Evolutionary conservation across 2,113 vertebrate genomes (phyloP), one percentile per base, ranked within the genome.

Genomic region (Heliornis fulica): DNA sequence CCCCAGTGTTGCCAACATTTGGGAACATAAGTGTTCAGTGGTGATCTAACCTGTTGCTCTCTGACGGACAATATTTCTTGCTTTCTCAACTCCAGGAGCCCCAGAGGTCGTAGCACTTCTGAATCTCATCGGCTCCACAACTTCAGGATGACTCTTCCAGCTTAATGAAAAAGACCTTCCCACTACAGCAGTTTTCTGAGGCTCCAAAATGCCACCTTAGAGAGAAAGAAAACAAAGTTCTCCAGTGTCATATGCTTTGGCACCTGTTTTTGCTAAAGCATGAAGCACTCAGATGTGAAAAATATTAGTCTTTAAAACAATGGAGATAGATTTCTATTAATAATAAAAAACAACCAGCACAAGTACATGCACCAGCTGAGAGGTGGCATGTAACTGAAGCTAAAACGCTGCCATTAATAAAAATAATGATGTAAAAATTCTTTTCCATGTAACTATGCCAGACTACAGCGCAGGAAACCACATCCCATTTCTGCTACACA

Each of bases 21-120:
- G 61, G 36, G 12, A 26, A 29, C 7, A 53, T 9, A 13, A 53
- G 16, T 14, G 26, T 38, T 13, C 2, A 68, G 43, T 25, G 19
- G 40, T 3, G 13, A 23, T 20, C 98, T 97, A 45, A 99, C 99
- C 99, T 72, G 99, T 99, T 77, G 99, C 98, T 97, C 99, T 99
- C 94, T 99, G 99, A 45, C 99, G 98, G 83, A 99, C 99, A 5
- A 97, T 98, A 96, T 99, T 99, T 64, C 99, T 99, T 28, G 99
- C 99, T 83, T 99, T 99, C 95, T 99, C 99, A 46, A 99, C 99
- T 64, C 99, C 99, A 0, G 99, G 99, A 20, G 99, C 99, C 93
- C 99, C 99, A 18, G 99, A 99, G 5, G 99, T 99, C 13, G 99
- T 99, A 64, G 99, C 99, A 28, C 99, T 99, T 89, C 99, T 98